Percentiles rank a stretch among this genome's conserved stretches.
Conservation (phyloP, 1,140 invertebrate species). For the Bacillus rossius region DNA sequence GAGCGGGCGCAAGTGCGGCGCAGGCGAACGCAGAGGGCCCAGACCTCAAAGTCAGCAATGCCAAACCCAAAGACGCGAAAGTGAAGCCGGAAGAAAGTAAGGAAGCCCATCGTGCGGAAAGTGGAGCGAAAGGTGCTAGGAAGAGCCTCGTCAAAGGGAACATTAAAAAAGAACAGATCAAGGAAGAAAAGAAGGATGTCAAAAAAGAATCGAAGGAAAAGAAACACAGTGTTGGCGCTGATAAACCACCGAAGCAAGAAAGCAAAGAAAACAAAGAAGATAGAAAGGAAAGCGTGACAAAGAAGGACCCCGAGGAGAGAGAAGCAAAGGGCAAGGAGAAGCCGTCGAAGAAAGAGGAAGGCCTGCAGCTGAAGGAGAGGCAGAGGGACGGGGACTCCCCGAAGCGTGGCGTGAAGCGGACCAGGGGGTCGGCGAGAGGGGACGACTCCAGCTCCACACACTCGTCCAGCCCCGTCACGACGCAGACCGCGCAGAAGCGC, state of each 20-base stretch:
- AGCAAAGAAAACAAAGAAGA: slow-evolving; percentile 15
- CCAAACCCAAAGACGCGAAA: neutral
- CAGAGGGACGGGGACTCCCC: slow-evolving; percentile 9
- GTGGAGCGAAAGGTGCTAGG: slow-evolving; percentile 35
- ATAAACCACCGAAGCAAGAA: slow-evolving; percentile 2
- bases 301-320: slow-evolving; percentile 34
- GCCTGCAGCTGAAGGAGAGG: neutral
- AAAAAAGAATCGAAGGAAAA: slow-evolving; percentile 35
- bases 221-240: neutral
- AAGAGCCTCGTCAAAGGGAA: neutral
- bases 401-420: slow-evolving; percentile 19
- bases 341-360: slow-evolving; percentile 1
- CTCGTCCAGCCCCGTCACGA: slow-evolving; percentile 32
- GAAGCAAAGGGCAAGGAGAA: slow-evolving; percentile 23
- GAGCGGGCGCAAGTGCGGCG: neutral
- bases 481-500: slow-evolving; percentile 33
- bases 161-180: slow-evolving; percentile 1
- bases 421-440: slow-evolving; percentile 38
- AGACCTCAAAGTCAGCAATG: neutral
- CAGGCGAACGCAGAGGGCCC: slow-evolving; percentile 41
- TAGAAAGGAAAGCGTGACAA: slow-evolving; percentile 43
- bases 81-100: slow-evolving; percentile 12
- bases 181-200: slow-evolving; percentile 15
- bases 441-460: slow-evolving; percentile 31
- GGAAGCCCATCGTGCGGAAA: slow-evolving; percentile 35